Percentiles rank a stretch among this genome's conserved stretches.
phyloP scores from a whole-genome alignment of 2,888 invertebrate species.

The Volucella inanis region DNA sequence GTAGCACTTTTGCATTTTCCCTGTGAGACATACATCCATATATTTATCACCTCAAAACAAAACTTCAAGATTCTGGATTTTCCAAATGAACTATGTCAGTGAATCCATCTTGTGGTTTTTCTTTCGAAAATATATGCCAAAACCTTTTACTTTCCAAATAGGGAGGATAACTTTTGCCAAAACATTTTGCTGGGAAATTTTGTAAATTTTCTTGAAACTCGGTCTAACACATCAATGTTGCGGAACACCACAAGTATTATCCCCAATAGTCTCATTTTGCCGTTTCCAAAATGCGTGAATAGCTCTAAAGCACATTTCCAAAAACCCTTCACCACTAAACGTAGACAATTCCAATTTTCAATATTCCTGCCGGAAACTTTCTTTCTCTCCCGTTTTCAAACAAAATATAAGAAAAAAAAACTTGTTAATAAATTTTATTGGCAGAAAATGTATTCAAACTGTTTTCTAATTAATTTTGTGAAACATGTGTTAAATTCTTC shows the following conservation, averaged over 20 bases:
- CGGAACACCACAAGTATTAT: constrained; percentile 57
- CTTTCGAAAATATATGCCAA: constrained; percentile 9
- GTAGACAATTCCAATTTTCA: constrained; percentile 50
- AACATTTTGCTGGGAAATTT: not conserved
- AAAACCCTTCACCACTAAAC: constrained; percentile 42
- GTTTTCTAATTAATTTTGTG: constrained; percentile 70
- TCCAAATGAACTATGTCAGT: not conserved
- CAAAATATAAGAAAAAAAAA: constrained; percentile 25
- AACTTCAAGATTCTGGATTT: too few species aligned
- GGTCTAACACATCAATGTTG: constrained; percentile 50
- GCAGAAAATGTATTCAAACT: constrained; percentile 70
- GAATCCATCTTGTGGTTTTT: constrained; percentile 27
- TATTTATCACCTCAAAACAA: too few species aligned
- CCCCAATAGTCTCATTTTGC: constrained; percentile 9
- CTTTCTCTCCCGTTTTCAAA: not conserved
- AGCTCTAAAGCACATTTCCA: constrained; percentile 39
- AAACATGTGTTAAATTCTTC: constrained; percentile 66
- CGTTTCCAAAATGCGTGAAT: constrained; percentile 45
- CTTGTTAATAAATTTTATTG: constrained; percentile 67
- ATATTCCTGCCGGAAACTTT: constrained; percentile 7
- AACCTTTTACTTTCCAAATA: not conserved
- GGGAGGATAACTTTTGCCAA: constrained; percentile 2
- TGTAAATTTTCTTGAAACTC: constrained; percentile 6
- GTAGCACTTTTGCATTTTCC: too few species aligned
- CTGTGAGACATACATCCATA: too few species aligned